Base-by-base conservation (phyloP, 2,113 vertebrate species). In the Chlamydotis undulata region DNA sequence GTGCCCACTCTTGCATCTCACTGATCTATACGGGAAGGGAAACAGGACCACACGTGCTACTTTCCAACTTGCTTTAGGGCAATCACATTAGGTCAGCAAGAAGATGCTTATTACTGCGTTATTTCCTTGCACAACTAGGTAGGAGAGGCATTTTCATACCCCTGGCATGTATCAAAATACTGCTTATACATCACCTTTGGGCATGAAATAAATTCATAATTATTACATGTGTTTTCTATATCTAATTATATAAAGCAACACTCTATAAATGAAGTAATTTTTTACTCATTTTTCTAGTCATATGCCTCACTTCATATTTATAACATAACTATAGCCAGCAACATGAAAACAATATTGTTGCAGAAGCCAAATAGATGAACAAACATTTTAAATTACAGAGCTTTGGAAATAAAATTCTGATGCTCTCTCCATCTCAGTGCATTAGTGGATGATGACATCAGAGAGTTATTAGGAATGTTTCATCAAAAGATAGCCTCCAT, bases 361-460 rank as follows among this genome's bases (percentile, higher is more conserved):
- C 31, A 77, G 47, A 77, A 73, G 47, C 21, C 24, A 93, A 69
- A 43, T 50, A 35, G 5, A 65, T 57, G 14, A 83, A 83, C n/a
- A 61, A 79, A 23, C 6, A 47, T 55, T 94, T 92, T 76, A 39
- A 81, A 81, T 41, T 78, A 7, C 21, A 21, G 63, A 37, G 15
- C 22, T 87, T 79, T 77, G 53, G 49, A 87, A 73, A 75, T 68
- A 60, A 94, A 94, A 84, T 64, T 10, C 29, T 79, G 55, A 57
- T 57, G 19, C 4, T 55, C 17, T 76, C 15, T 91, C 6, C 50
- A 7, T 75, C 45, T 92, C 25, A 70, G 57, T 71, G 43, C 23
- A 22, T 75, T 94, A 96, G 90, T 78, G 59, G 41, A 63, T 8
- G 12, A 61, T 94, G 87, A 91, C 37, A 95, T 91, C 65, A 84